Conservation (phyloP, 2,113 vertebrate genomes). For the Hymenochirus boettgeri region DNA sequence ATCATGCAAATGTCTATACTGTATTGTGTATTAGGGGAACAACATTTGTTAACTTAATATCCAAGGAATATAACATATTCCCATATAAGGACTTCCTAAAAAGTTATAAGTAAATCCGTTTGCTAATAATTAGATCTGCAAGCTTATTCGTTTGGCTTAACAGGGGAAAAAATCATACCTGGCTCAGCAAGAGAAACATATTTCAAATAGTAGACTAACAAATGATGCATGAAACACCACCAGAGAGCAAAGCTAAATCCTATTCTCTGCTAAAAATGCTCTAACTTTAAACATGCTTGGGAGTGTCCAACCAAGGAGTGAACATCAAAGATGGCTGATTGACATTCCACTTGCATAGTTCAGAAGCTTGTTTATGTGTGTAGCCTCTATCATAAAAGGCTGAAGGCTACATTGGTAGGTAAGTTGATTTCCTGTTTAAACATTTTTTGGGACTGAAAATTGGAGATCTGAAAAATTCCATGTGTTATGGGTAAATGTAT, state of each 20-base stretch:
- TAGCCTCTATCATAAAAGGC: constrained; percentile 15
- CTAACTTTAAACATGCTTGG: constrained; percentile 33
- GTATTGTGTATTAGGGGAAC: too few relatives aligned
- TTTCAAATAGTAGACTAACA: constrained; percentile 52
- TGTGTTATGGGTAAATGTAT: too few relatives aligned
- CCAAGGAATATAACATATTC: too few relatives aligned
- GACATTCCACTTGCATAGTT: constrained; percentile 24
- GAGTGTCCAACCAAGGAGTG: constrained; percentile 12
- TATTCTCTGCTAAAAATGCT: constrained; percentile 44
- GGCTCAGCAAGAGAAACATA: not conserved
- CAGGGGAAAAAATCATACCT: too few relatives aligned
- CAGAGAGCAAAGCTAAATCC: constrained; percentile 54
- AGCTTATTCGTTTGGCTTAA: too few relatives aligned
- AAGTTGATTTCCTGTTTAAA: constrained; percentile 11
- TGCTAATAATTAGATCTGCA: too few relatives aligned
- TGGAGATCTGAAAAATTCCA: too few relatives aligned
- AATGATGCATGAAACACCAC: constrained; percentile 56
- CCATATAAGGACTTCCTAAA: too few relatives aligned
- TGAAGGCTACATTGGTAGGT: constrained; percentile 3
- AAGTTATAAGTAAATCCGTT: too few relatives aligned
- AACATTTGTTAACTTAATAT: too few relatives aligned
- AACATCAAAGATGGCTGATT: constrained; percentile 36
- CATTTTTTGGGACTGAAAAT: too few relatives aligned
- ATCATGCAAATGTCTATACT: too few relatives aligned
- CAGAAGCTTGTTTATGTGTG: constrained; percentile 8